Evolutionary conservation across 2,888 invertebrate species (phyloP).

Genomic region (Polylopha cassiicola): DNA sequence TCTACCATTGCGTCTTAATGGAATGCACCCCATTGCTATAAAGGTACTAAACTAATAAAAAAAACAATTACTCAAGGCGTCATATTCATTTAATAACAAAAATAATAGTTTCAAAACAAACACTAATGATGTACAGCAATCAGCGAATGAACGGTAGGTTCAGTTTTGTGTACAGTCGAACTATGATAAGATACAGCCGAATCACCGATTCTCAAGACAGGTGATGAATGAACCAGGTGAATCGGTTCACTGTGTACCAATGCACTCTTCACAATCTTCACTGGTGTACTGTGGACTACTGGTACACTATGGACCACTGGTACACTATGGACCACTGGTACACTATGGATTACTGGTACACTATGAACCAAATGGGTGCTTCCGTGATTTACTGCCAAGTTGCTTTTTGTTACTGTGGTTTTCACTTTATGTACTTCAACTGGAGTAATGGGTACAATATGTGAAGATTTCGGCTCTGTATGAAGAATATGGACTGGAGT

Average conservation of each 20-base stretch:
- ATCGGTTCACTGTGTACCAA: constrained; percentile 24
- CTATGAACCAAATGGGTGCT: constrained; percentile 40
- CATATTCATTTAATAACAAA: constrained; percentile 3
- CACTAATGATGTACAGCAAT: constrained; percentile 43
- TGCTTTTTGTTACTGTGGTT: constrained; percentile 49
- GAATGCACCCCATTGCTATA: no score
- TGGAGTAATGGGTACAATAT: no score
- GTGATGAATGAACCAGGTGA: constrained; percentile 38
- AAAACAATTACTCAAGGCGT: no score
- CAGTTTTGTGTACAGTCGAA: constrained; percentile 61
- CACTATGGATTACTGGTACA: constrained; percentile 36
- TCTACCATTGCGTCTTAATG: no score
- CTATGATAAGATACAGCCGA: constrained; percentile 71
- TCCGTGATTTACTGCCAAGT: constrained; percentile 55
- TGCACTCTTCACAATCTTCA: constrained; percentile 20
- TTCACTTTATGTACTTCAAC: no score
- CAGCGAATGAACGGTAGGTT: constrained; percentile 45
- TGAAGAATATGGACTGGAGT: constrained; percentile 31
- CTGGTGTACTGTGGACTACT: constrained; percentile 33
- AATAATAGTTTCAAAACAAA: constrained; percentile 9
- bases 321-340: constrained; percentile 37
- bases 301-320: constrained; percentile 41
- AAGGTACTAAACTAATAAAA: no score
- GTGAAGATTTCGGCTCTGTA: constrained; percentile 8
- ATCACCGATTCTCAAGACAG: constrained; percentile 46